A percentile compares a stretch with the other conserved stretches of the same genome.
Conservation (phyloP, 2,888 invertebrate genomes). For the Myopa testacea region DNA sequence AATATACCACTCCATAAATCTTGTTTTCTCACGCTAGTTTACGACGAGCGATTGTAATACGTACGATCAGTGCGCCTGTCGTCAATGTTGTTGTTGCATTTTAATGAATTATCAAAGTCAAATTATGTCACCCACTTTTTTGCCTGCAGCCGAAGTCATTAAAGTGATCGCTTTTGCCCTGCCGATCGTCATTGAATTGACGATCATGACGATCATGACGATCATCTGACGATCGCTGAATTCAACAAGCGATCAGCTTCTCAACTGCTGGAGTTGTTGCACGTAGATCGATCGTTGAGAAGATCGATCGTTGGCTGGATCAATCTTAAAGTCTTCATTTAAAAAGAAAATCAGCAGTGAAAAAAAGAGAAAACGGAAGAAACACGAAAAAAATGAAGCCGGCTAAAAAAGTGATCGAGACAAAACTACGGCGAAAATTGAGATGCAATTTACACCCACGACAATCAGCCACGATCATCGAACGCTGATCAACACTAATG, state of each 20-base stretch:
- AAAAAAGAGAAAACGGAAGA: not conserved
- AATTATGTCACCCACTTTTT: conserved; percentile 49
- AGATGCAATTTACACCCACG: conserved; percentile 55
- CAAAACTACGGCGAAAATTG: conserved; percentile 45
- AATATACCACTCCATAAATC: not conserved
- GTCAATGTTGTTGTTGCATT: not conserved
- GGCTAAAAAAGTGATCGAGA: not conserved
- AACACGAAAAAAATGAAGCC: not conserved
- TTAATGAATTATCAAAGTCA: conserved; percentile 28
- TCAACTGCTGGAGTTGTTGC: not conserved
- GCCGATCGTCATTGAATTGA: not conserved
- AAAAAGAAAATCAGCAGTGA: conserved; percentile 7
- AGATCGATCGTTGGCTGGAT: conserved; percentile 5
- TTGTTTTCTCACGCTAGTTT: conserved; percentile 41
- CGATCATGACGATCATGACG: not conserved
- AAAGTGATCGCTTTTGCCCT: not conserved
- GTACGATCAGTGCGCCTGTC: not conserved
- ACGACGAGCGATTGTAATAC: not conserved
- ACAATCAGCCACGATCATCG: conserved; percentile 43
- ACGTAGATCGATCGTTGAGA: not conserved
- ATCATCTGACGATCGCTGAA: not conserved
- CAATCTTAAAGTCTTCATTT: conserved; percentile 35
- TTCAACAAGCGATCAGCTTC: not conserved
- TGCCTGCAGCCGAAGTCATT: not conserved
- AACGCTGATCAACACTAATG: conserved; percentile 33